phyloP scores from a whole-genome alignment of 2,113 vertebrate genomes.

The Dasyornis broadbenti region DNA sequence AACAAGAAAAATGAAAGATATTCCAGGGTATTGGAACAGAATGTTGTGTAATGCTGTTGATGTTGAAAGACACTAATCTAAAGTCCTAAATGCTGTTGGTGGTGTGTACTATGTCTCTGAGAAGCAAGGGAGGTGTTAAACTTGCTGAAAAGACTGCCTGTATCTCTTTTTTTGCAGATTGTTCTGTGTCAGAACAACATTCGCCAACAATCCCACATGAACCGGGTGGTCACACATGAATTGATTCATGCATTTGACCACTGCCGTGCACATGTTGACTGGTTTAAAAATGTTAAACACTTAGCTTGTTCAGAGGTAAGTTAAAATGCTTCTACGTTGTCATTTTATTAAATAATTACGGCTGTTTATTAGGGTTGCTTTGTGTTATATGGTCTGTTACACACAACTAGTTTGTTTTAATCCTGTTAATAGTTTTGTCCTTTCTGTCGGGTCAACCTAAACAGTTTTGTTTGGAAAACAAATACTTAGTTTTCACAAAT shows the following conservation, averaged over 20 bases:
- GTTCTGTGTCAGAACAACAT: conserved; percentile 98
- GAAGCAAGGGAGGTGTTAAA: neutral
- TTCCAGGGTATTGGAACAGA: neutral
- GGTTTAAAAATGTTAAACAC: conserved; percentile 89
- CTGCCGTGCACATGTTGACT: conserved; percentile 92
- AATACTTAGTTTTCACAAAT: neutral
- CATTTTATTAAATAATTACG: neutral
- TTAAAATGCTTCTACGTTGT: neutral
- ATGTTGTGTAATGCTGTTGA: neutral
- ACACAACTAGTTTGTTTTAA: neutral
- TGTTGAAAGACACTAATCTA: neutral
- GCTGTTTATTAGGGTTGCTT: neutral
- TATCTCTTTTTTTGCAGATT: conserved; percentile 75
- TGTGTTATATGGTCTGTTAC: neutral
- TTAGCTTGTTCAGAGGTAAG: conserved; percentile 95
- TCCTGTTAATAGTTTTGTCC: neutral
- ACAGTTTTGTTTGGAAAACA: neutral
- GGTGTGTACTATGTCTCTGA: neutral
- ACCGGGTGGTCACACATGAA: conserved; percentile 90
- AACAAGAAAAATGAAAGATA: neutral
- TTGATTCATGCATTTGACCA: conserved; percentile 96
- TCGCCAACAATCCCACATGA: conserved; percentile 89
- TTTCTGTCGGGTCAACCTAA: neutral
- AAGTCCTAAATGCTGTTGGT: neutral
- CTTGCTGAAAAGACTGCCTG: neutral